Base-by-base conservation (phyloP, 2,888 invertebrate genomes). In the Hypercompe scribonia region DNA sequence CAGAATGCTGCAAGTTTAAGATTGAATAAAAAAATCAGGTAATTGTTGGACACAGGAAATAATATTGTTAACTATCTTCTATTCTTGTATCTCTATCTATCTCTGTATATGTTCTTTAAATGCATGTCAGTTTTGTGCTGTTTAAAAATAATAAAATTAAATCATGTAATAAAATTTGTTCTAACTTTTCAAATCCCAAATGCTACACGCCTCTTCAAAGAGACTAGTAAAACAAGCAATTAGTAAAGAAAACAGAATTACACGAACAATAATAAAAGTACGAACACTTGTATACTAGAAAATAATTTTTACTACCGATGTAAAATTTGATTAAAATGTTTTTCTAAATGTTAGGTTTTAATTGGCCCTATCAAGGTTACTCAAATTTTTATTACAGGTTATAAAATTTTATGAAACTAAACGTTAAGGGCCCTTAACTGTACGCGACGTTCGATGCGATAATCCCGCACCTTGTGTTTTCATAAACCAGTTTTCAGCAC, bases 381-480 rank as follows among this genome's bases (percentile, higher is more conserved):
- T 36, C 13, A 18, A 15, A 61, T 39, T 69, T 69, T 69, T 42
- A 63, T 69, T 63, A 31, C 39, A 63, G 28, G 69, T 61, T 31
- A 39, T 69, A 42, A 69, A 69, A 42, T 31, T 42, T 46, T 31
- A 66, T 31, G 31, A 66, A 46, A 31, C 28, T 13, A 31, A 31
- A 28, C 31, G 3, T 31, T 66, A 66, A 61, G 31, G 66, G 42
- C 31, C 31, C 31, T 31, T 66, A 39, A 28, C 65, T 66, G 15
- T n/a, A 28, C 24, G n/a, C n/a, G n/a, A n/a, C n/a, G n/a, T n/a
- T n/a, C n/a, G n/a, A n/a, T n/a, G n/a, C n/a, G n/a, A n/a, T n/a
- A n/a, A n/a, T n/a, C n/a, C n/a, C n/a, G n/a, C n/a, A n/a, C n/a
- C n/a, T n/a, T n/a, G n/a, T n/a, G n/a, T n/a, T n/a, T n/a, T n/a